Conservation (phyloP, 2,888 invertebrate genomes). For the Pachycephus smyrnensis region DNA sequence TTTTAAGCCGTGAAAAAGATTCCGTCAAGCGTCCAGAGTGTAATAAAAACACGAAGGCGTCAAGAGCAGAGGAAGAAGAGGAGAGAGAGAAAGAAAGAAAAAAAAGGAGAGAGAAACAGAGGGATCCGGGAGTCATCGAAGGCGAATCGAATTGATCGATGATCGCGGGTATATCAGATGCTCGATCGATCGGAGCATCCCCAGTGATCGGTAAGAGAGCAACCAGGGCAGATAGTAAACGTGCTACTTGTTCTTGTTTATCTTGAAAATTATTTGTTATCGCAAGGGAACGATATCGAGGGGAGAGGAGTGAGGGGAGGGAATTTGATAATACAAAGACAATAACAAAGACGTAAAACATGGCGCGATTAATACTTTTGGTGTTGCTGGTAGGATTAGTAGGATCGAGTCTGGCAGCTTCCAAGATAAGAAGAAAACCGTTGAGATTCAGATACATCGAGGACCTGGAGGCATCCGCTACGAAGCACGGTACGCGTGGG, state of each 20-base stretch:
- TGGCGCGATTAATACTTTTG: background rate
- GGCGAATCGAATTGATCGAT: background rate
- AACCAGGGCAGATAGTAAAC: background rate
- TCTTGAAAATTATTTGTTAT: background rate
- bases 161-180: background rate
- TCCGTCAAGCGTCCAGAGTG: slow-evolving; percentile 15
- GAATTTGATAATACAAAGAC: background rate
- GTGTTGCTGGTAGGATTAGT: background rate
- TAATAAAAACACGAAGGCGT: background rate
- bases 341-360: background rate
- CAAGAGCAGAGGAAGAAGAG: background rate
- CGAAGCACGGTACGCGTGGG: slow-evolving; percentile 28
- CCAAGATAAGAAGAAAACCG: slow-evolving; percentile 40
- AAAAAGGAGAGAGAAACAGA: background rate
- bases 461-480: slow-evolving; percentile 50
- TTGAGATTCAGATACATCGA: slow-evolving; percentile 39
- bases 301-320: background rate
- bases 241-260: background rate
- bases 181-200: background rate
- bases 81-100: background rate
- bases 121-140: background rate
- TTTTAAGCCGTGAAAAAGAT: slow-evolving; percentile 1
- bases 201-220: background rate
- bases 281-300: background rate
- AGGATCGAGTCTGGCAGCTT: slow-evolving; percentile 14